phyloP scores from a whole-genome alignment of 2,888 invertebrate genomes.

The Octodonta nipae region DNA sequence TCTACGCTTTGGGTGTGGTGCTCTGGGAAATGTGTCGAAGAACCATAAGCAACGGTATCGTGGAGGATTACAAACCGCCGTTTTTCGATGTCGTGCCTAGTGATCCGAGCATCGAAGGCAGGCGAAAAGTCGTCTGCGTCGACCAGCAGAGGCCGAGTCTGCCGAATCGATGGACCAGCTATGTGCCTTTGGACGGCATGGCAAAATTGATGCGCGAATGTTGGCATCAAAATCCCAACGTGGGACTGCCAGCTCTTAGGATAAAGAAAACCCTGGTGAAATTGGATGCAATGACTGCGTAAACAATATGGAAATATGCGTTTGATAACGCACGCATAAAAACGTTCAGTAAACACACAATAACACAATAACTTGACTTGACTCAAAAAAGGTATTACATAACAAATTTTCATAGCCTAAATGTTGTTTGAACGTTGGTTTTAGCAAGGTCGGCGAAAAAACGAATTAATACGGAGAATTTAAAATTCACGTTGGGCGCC shows the following conservation, averaged over 20 bases:
- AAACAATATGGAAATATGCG: constrained; percentile 54
- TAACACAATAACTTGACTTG: too few species aligned
- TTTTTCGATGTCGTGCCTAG: constrained; percentile 72
- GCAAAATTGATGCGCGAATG: constrained; percentile 73
- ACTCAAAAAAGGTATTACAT: too few species aligned
- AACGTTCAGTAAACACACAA: too few species aligned
- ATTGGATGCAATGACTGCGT: constrained; percentile 54
- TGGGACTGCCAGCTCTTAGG: constrained; percentile 67
- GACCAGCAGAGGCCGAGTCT: constrained; percentile 73
- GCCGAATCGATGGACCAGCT: constrained; percentile 67
- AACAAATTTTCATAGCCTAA: too few species aligned
- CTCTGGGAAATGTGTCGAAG: constrained; percentile 80
- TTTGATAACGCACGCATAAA: constrained; percentile 36
- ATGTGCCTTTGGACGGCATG: constrained; percentile 66
- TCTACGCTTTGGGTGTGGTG: constrained; percentile 81
- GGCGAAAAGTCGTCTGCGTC: constrained; percentile 80
- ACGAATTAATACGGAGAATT: too few species aligned
- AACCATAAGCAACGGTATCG: constrained; percentile 58
- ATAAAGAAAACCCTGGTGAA: constrained; percentile 78
- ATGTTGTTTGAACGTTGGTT: too few species aligned
- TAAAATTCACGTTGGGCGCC: too few species aligned
- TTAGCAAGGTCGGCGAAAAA: too few species aligned
- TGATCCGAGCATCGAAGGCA: constrained; percentile 80
- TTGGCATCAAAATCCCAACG: constrained; percentile 78
- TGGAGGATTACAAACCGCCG: constrained; percentile 65